phyloP scores from a whole-genome alignment of 2,113 vertebrate genomes.

The Scopus umbretta region DNA sequence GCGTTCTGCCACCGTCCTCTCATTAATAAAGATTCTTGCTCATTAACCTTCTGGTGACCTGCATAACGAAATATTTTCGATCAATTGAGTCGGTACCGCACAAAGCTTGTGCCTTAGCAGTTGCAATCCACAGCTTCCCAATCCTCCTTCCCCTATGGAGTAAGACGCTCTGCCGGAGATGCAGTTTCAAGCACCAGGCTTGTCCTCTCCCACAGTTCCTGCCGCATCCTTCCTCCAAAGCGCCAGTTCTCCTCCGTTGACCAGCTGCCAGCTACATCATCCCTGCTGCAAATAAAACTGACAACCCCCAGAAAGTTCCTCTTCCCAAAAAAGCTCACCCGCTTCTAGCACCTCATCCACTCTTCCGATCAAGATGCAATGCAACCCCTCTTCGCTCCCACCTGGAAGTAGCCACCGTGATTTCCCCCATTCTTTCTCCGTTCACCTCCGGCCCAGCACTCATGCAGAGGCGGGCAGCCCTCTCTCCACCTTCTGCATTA shows the following conservation, averaged over 20 bases:
- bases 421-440: neutral
- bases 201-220: neutral
- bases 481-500: neutral
- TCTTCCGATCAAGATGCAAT: neutral
- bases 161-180: neutral
- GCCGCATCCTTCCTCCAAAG: neutral
- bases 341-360: neutral
- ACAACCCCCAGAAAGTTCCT: neutral
- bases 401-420: neutral
- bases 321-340: neutral
- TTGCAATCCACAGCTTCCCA: neutral
- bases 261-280: neutral
- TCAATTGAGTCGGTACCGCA: neutral
- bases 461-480: neutral
- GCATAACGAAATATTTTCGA: accelerated
- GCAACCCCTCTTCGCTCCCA: neutral
- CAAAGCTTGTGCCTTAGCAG: neutral
- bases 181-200: neutral
- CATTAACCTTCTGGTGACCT: neutral
- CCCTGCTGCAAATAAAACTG: neutral
- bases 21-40: neutral
- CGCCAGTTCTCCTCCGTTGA: neutral
- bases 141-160: neutral
- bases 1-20: neutral
- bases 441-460: neutral